A percentile compares a stretch with the other conserved stretches of the same genome.
These are phyloP conservation scores for Dinoponera quadriceps DNA, from an alignment of 1,140 invertebrate species.

Conservation along the genomic window DNA sequence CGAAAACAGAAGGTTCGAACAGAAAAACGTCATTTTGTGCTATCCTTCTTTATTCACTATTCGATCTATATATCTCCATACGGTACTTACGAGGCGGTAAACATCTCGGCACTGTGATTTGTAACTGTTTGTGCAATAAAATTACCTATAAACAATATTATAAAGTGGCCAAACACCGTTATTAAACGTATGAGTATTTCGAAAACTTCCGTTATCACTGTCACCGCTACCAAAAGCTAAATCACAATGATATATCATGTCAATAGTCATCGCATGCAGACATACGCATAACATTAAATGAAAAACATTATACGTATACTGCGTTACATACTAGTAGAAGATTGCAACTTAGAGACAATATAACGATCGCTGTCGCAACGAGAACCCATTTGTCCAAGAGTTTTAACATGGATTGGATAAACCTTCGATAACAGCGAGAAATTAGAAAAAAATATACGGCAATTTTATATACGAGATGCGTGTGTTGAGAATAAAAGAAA, in stretches of 20 bases:
- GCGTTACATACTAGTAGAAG: slow-evolving; percentile 29
- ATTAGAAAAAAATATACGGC: slow-evolving; percentile 9
- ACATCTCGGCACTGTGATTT: slow-evolving; percentile 14
- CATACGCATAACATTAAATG: neutral
- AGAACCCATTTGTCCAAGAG: slow-evolving; percentile 7
- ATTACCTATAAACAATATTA: slow-evolving; percentile 19
- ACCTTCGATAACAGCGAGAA: slow-evolving; percentile 27
- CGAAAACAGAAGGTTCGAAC: too few relatives aligned
- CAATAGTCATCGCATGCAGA: too few relatives aligned
- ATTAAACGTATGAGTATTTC: neutral
- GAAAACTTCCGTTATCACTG: neutral
- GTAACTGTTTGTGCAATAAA: neutral
- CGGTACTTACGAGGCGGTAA: slow-evolving; percentile 18
- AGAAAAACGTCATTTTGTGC: too few relatives aligned
- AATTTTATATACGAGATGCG: neutral
- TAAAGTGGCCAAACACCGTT: neutral
- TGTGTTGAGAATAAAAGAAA: neutral
- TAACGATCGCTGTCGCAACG: neutral
- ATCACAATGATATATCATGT: neutral
- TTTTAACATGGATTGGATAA: neutral
- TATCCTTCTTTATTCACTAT: too few relatives aligned
- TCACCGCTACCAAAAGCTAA: slow-evolving; percentile 4
- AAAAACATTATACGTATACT: neutral
- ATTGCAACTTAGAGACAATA: slow-evolving; percentile 12
- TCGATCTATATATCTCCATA: too few relatives aligned